Evolutionary conservation across 2,888 invertebrate species (phyloP), one percentile per base, ranked within the genome.

Genomic region (Empis stercorea): DNA sequence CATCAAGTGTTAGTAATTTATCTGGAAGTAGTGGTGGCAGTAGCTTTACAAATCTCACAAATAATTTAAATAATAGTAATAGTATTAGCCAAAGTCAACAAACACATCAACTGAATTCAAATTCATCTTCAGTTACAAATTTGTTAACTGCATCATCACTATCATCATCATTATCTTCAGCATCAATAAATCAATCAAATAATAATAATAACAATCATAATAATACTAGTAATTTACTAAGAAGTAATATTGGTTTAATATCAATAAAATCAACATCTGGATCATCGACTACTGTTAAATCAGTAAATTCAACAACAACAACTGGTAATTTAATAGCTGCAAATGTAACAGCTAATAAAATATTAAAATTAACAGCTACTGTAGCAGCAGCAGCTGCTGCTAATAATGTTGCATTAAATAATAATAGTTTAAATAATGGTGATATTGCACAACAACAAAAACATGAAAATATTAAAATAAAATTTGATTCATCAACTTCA

Each of bases 1-100:
- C 70, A 20, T 68, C 68, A 49, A 69, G 69, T 59, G 64, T 64
- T 50, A 69, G 70, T 57, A 68, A 68, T 53, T 62, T 68, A 62
- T 68, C 68, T 48, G 67, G 67, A 54, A 64, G 67, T 47, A 65
- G 65, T 49, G 63, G 65, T 53, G 65, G 66, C 54, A 64, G 63
- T 38, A 49, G 44, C 46, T 48, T 41, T 46, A 41, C 44, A 30
- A 48, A 46, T 45, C 27, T 40, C 30, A 50, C 46, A 30, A 46
- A 46, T 44, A 37, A 34, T 34, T 43, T 15, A 44, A 45, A 34
- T 10, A 36, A n/a, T 27, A 45, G 20, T 30, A 41, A n/a, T n/a
- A 44, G 23, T 17, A 59, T 57, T 49, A 61, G 58, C 42, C 50
- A 47, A 36, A 43, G 16, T 50, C 30, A 55, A 50, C 45, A 55